phyloP scores from a whole-genome alignment of 2,888 invertebrate genomes.

The Philhelius pedissequus region DNA sequence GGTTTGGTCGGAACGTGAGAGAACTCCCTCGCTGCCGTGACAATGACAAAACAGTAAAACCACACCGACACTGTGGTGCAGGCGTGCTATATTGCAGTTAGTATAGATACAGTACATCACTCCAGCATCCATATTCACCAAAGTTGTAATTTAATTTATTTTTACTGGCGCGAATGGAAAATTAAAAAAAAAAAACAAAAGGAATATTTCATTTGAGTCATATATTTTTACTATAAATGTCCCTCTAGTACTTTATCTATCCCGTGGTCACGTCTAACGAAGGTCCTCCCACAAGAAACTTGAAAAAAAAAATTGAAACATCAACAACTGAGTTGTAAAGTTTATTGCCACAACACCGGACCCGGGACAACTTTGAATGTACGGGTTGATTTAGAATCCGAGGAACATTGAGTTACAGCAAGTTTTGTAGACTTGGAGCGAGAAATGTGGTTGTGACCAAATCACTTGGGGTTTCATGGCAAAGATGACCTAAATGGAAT shows the following conservation, averaged over 20 bases:
- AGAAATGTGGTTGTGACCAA: background rate
- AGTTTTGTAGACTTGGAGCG: conserved; percentile 15
- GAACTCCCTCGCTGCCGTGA: conserved; percentile 41
- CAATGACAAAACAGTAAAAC: conserved; percentile 64
- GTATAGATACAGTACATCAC: conserved; percentile 42
- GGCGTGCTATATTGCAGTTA: conserved; percentile 22
- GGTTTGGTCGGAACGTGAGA: background rate
- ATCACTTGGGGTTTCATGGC: background rate
- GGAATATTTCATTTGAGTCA: conserved; percentile 18
- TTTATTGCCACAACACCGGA: conserved; percentile 22
- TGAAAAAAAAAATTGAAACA: background rate
- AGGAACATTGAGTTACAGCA: conserved; percentile 37
- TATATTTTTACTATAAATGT: conserved; percentile 28
- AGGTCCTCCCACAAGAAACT: conserved; percentile 2
- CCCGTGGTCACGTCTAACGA: conserved; percentile 25
- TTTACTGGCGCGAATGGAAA: conserved; percentile 12
- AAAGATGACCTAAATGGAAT: conserved; percentile 23
- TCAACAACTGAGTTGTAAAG: conserved; percentile 44
- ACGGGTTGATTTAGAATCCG: conserved; percentile 39
- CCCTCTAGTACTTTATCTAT: background rate
- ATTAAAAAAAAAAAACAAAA: background rate
- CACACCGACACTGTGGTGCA: conserved; percentile 62
- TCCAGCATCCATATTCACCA: conserved; percentile 40
- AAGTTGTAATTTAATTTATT: conserved; percentile 63
- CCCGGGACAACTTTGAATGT: conserved; percentile 28